Evolutionary conservation across 1,140 invertebrate species (phyloP), one percentile per base, ranked within the genome.

Genomic region (Elysia chlorotica): DNA sequence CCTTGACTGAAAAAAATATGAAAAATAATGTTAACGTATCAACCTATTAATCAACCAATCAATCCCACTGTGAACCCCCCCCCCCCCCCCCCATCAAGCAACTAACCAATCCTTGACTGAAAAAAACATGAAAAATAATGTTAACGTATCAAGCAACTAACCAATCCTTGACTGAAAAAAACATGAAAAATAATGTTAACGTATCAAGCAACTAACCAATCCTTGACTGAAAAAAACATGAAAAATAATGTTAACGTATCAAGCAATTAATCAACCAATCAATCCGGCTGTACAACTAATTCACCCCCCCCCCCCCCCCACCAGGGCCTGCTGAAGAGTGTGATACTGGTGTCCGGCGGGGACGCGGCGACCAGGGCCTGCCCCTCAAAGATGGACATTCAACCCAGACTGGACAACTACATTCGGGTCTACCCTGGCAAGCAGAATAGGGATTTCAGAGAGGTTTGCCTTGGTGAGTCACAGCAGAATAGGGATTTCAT

Each of bases 271-370:
- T n/a, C n/a, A n/a, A n/a, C n/a, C n/a, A n/a, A n/a, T n/a, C n/a
- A n/a, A n/a, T n/a, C n/a, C n/a, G n/a, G n/a, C n/a, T n/a, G n/a
- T n/a, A n/a, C n/a, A n/a, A n/a, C n/a, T n/a, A n/a, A n/a, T n/a
- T n/a, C n/a, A n/a, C n/a, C n/a, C n/a, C n/a, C n/a, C n/a, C n/a
- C n/a, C n/a, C n/a, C n/a, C n/a, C n/a, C n/a, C n/a, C n/a, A n/a
- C n/a, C 70, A 85, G 83, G 83, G 82, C 71, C 30, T 78, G 14
- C 31, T 85, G 21, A 81, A 83, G 73, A 80, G 82, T 65, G 62
- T 85, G 17, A 78, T 85, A 14, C 75, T 83, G 54, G 74, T 84
- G 1, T 77, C 83, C 0, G 83, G 82, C 25, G 76, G 74, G 14
- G 83, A 85, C 61, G 82, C 79, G 0, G 65, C 76, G 2, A 37